Base-by-base conservation (phyloP, 2,888 invertebrate genomes). In the Machimus rusticus region DNA sequence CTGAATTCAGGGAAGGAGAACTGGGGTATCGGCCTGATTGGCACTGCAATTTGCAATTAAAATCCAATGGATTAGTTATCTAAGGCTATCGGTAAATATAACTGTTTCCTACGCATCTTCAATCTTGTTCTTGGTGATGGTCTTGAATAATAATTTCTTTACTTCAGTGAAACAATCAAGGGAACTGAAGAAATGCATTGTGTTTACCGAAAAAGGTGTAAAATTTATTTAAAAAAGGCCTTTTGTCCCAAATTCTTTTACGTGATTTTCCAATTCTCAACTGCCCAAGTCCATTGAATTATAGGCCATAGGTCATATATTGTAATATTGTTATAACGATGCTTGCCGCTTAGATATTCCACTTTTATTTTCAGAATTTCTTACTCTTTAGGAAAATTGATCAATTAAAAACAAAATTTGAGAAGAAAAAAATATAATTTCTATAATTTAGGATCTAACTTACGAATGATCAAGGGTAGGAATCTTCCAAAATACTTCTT, bases 61-160 rank as follows among this genome's bases (percentile, higher is more conserved):
- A 19, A 43, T 55, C 87, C 78, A 81, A 88, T 88, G 88, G 88
- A 88, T 88, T 88, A 88, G 79, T 55, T 84, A 85, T 57, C 19
- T 55, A 39, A 76, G 57, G 85, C 46, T 86, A 87, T 81, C 87
- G 88, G 88, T 88, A 88, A 87, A 88, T 87, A 79, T 88, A 88
- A 88, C 88, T 88, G 88, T 88, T 46, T 43, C 39, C 37, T 57
- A 51, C 16, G 39, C n/a, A 85, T n/a, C 37, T 85, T 74, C 66
- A 23, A 31, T 85, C 46, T 85, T 85, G 31, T 85, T 85, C 39
- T 74, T 74, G 14, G 85, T 43, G 14, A 43, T 74, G 74, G 85
- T 85, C 46, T 74, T 74, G 85, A 74, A 85, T 85, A 74, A 31
- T 74, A 85, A 85, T 85, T 39, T 43, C 16, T 51, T 66, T 19